Evolutionary conservation across 2,113 vertebrate species (phyloP).

Genomic region (Saccopteryx leptura): DNA sequence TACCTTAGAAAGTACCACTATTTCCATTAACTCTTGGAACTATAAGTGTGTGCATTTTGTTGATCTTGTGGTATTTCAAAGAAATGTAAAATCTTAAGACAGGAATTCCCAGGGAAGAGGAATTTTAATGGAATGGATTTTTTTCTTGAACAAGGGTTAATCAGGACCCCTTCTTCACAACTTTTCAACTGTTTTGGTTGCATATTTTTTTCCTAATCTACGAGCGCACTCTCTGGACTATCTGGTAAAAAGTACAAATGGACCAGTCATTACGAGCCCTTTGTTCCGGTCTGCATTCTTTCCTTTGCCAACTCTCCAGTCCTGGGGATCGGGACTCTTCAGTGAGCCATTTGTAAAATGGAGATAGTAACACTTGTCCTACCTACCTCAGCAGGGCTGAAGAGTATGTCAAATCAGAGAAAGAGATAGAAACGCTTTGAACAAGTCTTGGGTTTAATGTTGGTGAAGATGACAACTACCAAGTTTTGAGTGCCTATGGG

Average conservation of each 20-base stretch:
- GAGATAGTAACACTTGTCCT: neutral
- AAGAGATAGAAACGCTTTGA: neutral
- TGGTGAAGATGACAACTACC: neutral
- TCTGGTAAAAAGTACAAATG: conserved; percentile 20
- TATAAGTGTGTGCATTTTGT: neutral
- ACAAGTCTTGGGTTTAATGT: conserved; percentile 42
- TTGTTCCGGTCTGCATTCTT: neutral
- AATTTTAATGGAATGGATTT: conserved; percentile 50
- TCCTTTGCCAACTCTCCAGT: neutral
- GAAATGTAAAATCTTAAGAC: conserved; percentile 52
- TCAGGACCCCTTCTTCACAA: neutral
- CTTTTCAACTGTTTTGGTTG: neutral
- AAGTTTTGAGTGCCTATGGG: neutral
- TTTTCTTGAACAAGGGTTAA: conserved; percentile 29
- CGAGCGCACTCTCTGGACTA: neutral
- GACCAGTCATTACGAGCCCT: neutral
- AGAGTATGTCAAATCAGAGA: neutral
- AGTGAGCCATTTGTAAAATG: neutral
- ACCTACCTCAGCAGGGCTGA: neutral
- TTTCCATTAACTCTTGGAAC: conserved; percentile 14
- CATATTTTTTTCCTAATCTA: neutral
- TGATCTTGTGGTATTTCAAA: conserved; percentile 46
- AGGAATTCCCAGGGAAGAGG: neutral
- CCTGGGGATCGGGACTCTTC: neutral
- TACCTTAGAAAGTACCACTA: neutral